Evolutionary conservation across 2,888 invertebrate species (phyloP).

Genomic region (Siphlonurus alternatus): DNA sequence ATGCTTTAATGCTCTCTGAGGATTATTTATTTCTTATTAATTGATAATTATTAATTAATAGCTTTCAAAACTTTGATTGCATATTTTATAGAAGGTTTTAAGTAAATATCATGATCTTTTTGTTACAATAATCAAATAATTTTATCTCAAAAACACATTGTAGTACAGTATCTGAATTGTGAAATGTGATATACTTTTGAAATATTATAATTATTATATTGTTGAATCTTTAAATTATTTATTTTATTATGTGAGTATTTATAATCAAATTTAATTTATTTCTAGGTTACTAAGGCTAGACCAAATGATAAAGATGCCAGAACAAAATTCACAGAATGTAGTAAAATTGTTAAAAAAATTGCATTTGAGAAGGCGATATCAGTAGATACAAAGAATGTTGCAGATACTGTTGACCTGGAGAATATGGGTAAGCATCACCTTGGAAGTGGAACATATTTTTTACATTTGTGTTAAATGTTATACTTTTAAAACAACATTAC

Average conservation of each 20-base stretch:
- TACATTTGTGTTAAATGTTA: background rate
- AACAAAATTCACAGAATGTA: conserved; percentile 81
- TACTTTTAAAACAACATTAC: background rate
- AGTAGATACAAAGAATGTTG: conserved; percentile 74
- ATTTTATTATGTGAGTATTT: background rate
- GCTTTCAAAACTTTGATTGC: no score
- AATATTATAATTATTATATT: no score
- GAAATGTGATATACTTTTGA: no score
- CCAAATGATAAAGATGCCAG: conserved; percentile 92
- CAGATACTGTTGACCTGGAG: conserved; percentile 78
- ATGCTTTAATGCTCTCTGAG: no score
- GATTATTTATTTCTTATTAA: no score
- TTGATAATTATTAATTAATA: background rate
- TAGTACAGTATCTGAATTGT: no score
- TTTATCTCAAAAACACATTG: no score
- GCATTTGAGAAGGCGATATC: conserved; percentile 96
- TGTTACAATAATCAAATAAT: no score
- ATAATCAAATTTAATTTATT: conserved; percentile 16
- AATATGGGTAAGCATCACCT: conserved; percentile 55
- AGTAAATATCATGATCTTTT: no score
- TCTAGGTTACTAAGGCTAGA: conserved; percentile 74
- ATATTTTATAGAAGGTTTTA: no score
- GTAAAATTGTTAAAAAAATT: conserved; percentile 84
- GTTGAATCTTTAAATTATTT: no score
- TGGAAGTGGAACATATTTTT: background rate